Conservation (phyloP, 2,113 vertebrate species). For the Lethenteron reissneri region DNA sequence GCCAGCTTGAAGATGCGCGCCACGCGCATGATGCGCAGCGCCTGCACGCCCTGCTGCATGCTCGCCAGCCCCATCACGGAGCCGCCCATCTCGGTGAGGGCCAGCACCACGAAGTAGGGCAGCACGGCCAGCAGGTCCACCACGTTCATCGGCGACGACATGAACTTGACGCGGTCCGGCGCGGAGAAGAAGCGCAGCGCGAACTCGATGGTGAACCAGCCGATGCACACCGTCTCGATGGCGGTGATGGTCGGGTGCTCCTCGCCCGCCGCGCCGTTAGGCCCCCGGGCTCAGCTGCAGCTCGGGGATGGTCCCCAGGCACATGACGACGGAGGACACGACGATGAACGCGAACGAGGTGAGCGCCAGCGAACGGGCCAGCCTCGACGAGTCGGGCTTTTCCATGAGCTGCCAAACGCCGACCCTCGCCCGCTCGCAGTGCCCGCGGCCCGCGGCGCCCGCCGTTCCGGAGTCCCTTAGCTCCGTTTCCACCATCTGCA, state of each 20-base stretch:
- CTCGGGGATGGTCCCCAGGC: constrained; percentile 74
- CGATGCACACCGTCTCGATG: constrained; percentile 73
- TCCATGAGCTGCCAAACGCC: constrained; percentile 77
- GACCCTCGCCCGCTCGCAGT: constrained; percentile 49
- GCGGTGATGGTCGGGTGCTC: constrained; percentile 67
- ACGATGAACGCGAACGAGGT: constrained; percentile 70
- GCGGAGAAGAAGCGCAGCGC: constrained; percentile 55
- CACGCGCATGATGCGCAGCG: constrained; percentile 66
- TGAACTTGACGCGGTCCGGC: constrained; percentile 60
- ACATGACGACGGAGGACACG: constrained; percentile 72
- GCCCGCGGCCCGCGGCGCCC: constrained; percentile 30
- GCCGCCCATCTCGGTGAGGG: constrained; percentile 56
- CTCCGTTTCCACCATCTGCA: constrained; percentile 56
- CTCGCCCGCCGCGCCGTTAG: constrained; percentile 46
- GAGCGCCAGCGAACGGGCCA: constrained; percentile 53
- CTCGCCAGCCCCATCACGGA: constrained; percentile 69
- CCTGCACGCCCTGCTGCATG: constrained; percentile 78
- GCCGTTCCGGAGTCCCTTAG: constrained; percentile 52
- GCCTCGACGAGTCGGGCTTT: constrained; percentile 64
- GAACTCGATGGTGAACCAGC: constrained; percentile 84
- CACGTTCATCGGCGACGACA: constrained; percentile 70
- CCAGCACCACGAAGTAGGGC: constrained; percentile 72
- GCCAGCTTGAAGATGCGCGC: constrained; percentile 84
- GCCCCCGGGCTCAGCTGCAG: constrained; percentile 52
- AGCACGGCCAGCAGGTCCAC: constrained; percentile 71